These are phyloP conservation scores for Cryptophagus acutangulus DNA, from an alignment of 2,888 invertebrate species.

Conservation along the genomic window DNA sequence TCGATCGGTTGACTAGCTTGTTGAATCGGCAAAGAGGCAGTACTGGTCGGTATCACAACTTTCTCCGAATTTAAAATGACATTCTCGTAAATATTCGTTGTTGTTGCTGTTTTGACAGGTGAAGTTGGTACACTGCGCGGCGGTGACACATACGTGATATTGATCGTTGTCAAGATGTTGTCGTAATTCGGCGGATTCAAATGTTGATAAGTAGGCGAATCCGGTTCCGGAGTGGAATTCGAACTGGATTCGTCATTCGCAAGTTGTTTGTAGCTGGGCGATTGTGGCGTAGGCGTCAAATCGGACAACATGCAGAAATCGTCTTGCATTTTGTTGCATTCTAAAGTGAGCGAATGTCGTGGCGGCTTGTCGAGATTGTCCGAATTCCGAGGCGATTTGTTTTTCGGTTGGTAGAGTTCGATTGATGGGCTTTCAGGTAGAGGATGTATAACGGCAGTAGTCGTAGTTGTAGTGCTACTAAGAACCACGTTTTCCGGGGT, in stretches of 20 bases:
- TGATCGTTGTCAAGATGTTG: constrained; percentile 63
- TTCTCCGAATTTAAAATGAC: constrained; percentile 53
- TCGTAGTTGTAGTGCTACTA: too few relatives aligned
- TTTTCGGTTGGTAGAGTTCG: constrained; percentile 43
- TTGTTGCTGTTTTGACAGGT: constrained; percentile 37
- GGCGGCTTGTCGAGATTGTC: constrained; percentile 36
- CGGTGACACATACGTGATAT: constrained; percentile 67
- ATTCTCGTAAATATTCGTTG: constrained; percentile 55
- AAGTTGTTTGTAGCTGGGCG: constrained; percentile 43
- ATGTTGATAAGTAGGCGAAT: constrained; percentile 27
- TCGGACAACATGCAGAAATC: constrained; percentile 33
- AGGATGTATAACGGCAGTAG: constrained; percentile 42
- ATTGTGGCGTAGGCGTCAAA: constrained; percentile 41
- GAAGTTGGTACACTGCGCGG: constrained; percentile 45
- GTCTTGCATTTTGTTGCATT: constrained; percentile 37
- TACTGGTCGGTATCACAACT: constrained; percentile 53
- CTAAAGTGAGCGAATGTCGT: constrained; percentile 44
- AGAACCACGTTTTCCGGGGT: constrained; percentile 61
- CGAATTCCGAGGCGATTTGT: constrained; percentile 44
- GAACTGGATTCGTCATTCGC: constrained; percentile 40
- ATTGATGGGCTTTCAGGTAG: constrained; percentile 25
- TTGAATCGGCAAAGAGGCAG: constrained; percentile 55
- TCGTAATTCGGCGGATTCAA: constrained; percentile 35
- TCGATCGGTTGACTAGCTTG: constrained; percentile 53
- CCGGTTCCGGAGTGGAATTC: constrained; percentile 38